phyloP scores from a whole-genome alignment of 2,113 vertebrate species.

The Myrmecobius fasciatus region DNA sequence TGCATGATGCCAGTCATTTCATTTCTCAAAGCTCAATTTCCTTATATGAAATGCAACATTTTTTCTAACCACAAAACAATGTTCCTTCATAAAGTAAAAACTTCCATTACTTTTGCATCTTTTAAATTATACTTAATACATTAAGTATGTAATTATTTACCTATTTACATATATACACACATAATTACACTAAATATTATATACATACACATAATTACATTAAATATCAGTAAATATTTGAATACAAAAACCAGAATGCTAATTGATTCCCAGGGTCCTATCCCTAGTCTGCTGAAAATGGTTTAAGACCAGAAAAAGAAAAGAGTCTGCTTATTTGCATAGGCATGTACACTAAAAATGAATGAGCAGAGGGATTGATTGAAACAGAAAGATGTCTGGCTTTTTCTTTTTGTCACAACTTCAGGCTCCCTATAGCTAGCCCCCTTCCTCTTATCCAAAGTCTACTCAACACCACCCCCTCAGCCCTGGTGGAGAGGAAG shows the following conservation, averaged over 20 bases:
- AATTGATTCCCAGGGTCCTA: conserved; percentile 77
- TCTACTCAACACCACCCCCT: background rate
- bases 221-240: conserved; percentile 10
- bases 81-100: conserved; percentile 42
- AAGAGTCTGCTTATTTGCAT: conserved; percentile 33
- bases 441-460: conserved; percentile 18
- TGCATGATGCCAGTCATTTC: background rate
- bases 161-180: no score
- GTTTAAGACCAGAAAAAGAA: conserved; percentile 56
- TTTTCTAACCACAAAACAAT: background rate
- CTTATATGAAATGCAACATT: background rate
- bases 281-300: conserved; percentile 30
- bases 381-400: conserved; percentile 51
- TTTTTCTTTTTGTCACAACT: conserved; percentile 2
- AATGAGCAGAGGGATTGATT: conserved; percentile 38
- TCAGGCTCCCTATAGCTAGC: background rate
- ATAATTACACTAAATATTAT: no score
- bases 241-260: conserved; percentile 67
- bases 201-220: background rate
- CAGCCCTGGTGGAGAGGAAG: background rate
- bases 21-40: background rate
- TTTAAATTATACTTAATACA: background rate
- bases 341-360: conserved; percentile 60
- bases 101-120: conserved; percentile 49
- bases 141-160: no score